Conservation (phyloP, 1,140 invertebrate species). For the Stegodyphus dumicola region DNA sequence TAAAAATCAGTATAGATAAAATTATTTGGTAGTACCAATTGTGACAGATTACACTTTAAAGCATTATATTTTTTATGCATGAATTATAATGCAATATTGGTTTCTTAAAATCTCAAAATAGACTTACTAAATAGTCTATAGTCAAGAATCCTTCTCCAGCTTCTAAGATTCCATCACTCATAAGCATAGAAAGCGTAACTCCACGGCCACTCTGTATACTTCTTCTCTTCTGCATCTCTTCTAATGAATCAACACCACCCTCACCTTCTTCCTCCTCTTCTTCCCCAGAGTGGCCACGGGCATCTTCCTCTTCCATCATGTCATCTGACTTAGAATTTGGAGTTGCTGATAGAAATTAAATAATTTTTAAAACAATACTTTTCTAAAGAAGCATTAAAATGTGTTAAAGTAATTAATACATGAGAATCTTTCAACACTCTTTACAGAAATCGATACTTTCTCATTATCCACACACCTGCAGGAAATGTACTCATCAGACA, state of each 20-base stretch:
- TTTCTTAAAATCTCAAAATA: constrained; percentile 1
- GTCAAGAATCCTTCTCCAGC: constrained; percentile 84
- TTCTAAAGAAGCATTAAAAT: too few species aligned
- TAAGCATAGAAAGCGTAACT: constrained; percentile 84
- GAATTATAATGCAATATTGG: not conserved
- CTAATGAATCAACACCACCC: constrained; percentile 35
- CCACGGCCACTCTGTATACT: constrained; percentile 74
- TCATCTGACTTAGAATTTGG: constrained; percentile 53
- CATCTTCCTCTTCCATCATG: constrained; percentile 63
- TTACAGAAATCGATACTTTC: too few species aligned
- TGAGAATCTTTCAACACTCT: too few species aligned
- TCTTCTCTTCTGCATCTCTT: constrained; percentile 60
- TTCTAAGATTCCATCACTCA: constrained; percentile 83
- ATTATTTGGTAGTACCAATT: too few species aligned
- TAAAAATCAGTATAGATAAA: too few species aligned
- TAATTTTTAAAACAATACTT: too few species aligned
- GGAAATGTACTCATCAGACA: too few species aligned
- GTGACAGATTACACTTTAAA: too few species aligned
- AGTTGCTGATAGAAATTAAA: constrained; percentile 5
- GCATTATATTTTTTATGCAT: too few species aligned
- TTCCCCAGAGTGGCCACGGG: constrained; percentile 57
- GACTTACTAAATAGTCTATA: constrained; percentile 84
- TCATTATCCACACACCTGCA: too few species aligned
- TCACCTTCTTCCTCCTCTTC: constrained; percentile 64
- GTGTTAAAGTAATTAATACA: too few species aligned